Evolutionary conservation across 2,113 vertebrate species (phyloP), one percentile per base, ranked within the genome.

Genomic region (Daubentonia madagascariensis): DNA sequence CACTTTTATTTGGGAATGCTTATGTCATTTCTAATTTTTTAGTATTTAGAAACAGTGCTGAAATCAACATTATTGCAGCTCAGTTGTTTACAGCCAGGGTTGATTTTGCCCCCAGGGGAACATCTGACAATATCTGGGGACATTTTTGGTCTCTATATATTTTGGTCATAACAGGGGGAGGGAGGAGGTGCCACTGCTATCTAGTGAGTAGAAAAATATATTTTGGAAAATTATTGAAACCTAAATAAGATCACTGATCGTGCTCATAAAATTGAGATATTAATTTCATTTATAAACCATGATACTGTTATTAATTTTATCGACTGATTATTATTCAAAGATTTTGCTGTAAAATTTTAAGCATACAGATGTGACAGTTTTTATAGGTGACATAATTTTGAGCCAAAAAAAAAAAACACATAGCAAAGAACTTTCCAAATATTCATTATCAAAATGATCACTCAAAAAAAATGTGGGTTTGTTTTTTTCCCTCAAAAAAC

Each of bases 221-320:
- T 79, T 84, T 95, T 57, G 89, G 32, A 70, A 83, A 89, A 70
- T 83, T 89, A 45, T 40, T 84, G 86, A 95, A 95, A 79, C 65
- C 8, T 70, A 45, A 92, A 63, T 80, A n/a, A 93, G 59, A 80
- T 85, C 61, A 85, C 10, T 40, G 8, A 8, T 32, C 79, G 12
- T 57, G 28, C 28, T 89, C 73, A 25, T 61, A 18, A 96, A 95
- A 93, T 45, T 7, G 37, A 95, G 25, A 92, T 87, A 79, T 8
- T 89, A 8, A 85, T 93, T 88, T 73, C n/a, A 97, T 13, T 80
- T 70, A 50, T 23, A 70, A 43, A 63, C 13, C 9, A 70, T 48
- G 89, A 85, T 43, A 61, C 23, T 88, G 16, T 63, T 67, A 73
- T 70, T n/a, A 78, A 81, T 50, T 95, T 52, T 78, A 73, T 45